Base-by-base conservation (phyloP, 1,140 invertebrate species). In the Atta colombica region DNA sequence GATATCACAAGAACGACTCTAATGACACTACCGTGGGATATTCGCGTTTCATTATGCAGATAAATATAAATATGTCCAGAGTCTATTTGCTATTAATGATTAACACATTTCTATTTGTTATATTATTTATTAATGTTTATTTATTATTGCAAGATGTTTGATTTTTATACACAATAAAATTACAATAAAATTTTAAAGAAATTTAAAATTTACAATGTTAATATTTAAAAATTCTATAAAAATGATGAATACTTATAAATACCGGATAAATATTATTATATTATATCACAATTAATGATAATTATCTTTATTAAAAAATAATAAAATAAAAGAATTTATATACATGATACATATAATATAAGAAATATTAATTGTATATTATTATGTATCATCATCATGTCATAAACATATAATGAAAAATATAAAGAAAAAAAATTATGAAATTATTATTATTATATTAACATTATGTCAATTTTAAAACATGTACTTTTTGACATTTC, bases 11-110 rank as follows among this genome's bases (percentile, higher is more conserved):
- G 21, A 55, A 71, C 51, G 61, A 65, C n/a, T 85, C 31, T 66
- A 85, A 78, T 66, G 61, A 78, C 49, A 53, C 2, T 1, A 28
- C 14, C 25, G 61, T 35, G 18, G 21, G 25, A 65, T 82, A 78
- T 60, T 68, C 25, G 7, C 60, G 14, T 49, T 58, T 80, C 55
- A 21, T 86, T n/a, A 31, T 21, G 8, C 0, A 31, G 12, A 14
- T 21, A 66, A 28, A 86, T 18, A 53, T 28, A 45, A 69, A 81
- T 58, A 14, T 66, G 2, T 39, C 53, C 7, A 77, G 8, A n/a
- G 0, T 65, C 25, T 72, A 65, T 18, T 53, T 45, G 16, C 31
- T 45, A 16, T 75, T 25, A 28, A 53, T 25, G 7, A 49, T 0
- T 21, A 55, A 72, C 45, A 25, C 21, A 35, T 71, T n/a, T 58